Percentiles rank a stretch among this genome's conserved stretches.
Conservation (phyloP, 2,113 vertebrate genomes). For the Puma concolor region DNA sequence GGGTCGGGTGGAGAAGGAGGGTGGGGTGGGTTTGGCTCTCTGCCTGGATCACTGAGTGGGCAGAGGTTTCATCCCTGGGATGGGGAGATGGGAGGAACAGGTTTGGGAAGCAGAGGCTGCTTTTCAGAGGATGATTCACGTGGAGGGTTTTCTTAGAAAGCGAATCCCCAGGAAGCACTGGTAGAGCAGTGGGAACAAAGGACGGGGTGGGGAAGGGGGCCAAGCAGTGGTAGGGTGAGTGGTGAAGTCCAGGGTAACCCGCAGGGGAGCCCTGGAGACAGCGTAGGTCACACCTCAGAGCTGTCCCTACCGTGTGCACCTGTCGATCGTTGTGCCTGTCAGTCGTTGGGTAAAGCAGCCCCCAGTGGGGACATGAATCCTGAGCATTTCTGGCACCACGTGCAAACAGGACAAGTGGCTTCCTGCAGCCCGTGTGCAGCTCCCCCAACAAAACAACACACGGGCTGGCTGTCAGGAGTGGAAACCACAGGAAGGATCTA, state of each 20-base stretch:
- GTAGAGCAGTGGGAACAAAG: neutral
- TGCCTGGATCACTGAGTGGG: too few relatives aligned
- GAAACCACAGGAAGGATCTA: neutral
- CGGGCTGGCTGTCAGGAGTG: neutral
- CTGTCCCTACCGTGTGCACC: fast-evolving
- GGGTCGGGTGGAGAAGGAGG: neutral
- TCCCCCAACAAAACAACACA: neutral
- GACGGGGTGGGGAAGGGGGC: neutral
- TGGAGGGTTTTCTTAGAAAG: neutral
- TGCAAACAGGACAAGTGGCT: fast-evolving
- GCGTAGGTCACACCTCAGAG: neutral
- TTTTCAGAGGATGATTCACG: neutral
- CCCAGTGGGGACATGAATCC: neutral
- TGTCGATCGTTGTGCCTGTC: fast-evolving
- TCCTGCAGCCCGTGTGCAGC: neutral
- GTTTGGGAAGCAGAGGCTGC: neutral
- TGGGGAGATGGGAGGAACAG: neutral
- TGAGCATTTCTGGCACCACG: neutral
- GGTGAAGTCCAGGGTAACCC: neutral
- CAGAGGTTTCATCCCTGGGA: neutral
- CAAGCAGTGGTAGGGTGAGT: neutral
- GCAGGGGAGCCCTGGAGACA: neutral
- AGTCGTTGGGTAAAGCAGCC: neutral
- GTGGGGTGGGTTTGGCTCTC: neutral
- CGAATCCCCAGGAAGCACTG: neutral